Evolutionary conservation across 2,113 vertebrate species (phyloP), one percentile per base, ranked within the genome.

Genomic region (Bolborhynchus lineola): DNA sequence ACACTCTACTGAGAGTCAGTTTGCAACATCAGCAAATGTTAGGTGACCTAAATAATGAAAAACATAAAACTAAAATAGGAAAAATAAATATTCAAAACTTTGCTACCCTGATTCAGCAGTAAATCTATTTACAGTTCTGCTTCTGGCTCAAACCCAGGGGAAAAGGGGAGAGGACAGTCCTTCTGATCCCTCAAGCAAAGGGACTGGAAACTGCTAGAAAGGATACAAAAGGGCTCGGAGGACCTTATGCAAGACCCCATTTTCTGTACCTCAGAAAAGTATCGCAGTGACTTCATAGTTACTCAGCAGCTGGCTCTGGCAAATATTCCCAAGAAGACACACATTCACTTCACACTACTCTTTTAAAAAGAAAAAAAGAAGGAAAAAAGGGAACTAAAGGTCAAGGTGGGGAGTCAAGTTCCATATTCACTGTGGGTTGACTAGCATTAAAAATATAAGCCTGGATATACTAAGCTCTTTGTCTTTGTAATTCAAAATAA

Each of bases 41-140:
- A 67, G 37, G 67, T 6, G 13, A 92, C 35, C 35, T 20, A 31
- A 39, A 53, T 49, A 64, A 81, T 23, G 10, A 93, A 70, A 94
- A 80, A 87, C 9, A 25, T 39, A 65, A 87, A 82, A 83, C 57
- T 5, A 59, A 59, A 90, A 31, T 42, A 86, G 15, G 47, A 86
- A 88, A 93, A 88, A 90, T 39, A 93, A 80, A 76, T 77, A 95
- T 86, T 70, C 64, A 86, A 88, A 92, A 93, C 42, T 83, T 68
- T 23, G 4, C 47, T 71, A 60, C 26, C 68, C 64, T 67, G 33
- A 35, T 74, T 92, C 60, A 75, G 60, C 19, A 70, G 39, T 74
- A 67, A 77, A 82, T 74, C 41, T 89, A 39, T 76, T 94, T 80
- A 69, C n/a, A 68, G 60, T 81, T 94, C 76, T 94, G 72, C 35